Base-by-base conservation (phyloP, 2,888 invertebrate species). In the Branchellion lobata region DNA sequence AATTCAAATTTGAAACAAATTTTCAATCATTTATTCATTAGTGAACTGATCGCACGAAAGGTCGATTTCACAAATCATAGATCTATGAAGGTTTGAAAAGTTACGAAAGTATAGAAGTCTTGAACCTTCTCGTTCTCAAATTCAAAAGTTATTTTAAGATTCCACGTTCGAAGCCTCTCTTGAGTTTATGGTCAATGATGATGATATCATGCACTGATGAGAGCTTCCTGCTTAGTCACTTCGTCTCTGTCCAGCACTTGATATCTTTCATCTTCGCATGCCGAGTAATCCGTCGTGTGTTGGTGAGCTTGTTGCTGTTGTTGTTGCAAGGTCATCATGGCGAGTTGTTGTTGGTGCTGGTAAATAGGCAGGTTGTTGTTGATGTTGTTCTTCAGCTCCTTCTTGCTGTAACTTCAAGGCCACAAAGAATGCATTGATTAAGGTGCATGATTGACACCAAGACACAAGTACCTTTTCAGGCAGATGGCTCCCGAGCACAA, bases 401-500 rank as follows among this genome's bases (percentile, higher is more conserved):
- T 57, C 24, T 57, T 57, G 24, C 61, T 24, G 61, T 18, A 57
- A 57, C 61, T 57, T 57, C n/a, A 57, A 40, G 5, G 40, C 40
- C 5, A 40, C 5, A 57, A 24, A 3, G 5, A 18, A n/a, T 14
- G 21, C 5, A 57, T 18, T 57, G 24, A 57, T 8, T 24, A 5
- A 57, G 5, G 3, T 24, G 8, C 5, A 57, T 18, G 24, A 24
- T n/a, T n/a, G n/a, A 18, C 3, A 14, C 5, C 5, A 57, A 57
- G 8, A 40, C 27, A 73, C 27, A 57, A 51, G 14, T 79, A 79
- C 79, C 61, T 53, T 79, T 57, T 71, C 3, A 79, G 40, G 51
- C 72, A 79, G 33, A 79, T 61, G 8, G 71, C 71, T 29, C 79
- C 79, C n/a, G 73, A 47, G 73, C 79, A 79, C 27, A 73, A 40